Conservation (phyloP, 2,797 vertebrate genomes). For the Gobionotothen gibberifrons region DNA sequence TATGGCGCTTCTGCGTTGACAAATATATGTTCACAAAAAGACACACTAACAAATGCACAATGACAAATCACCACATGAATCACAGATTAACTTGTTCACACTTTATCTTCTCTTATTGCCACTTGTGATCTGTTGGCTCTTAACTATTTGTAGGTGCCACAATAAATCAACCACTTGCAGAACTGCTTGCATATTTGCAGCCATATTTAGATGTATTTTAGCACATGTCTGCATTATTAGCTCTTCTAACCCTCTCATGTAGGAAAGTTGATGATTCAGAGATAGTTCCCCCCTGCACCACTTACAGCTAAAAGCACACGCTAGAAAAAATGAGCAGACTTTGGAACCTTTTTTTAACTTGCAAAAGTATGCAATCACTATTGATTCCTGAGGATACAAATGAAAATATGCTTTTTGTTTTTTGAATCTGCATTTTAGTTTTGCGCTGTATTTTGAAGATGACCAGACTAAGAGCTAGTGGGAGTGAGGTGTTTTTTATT, state of each 20-base stretch:
- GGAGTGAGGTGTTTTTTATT: no score
- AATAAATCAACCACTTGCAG: slow-evolving; percentile 17
- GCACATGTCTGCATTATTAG: slow-evolving; percentile 61
- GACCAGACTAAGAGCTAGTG: no score
- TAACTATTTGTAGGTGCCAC: slow-evolving; percentile 28
- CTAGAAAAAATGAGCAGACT: slow-evolving; percentile 29
- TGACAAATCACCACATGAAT: background rate
- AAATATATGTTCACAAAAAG: no score
- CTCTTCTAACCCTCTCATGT: slow-evolving; percentile 42
- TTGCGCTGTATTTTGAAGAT: no score
- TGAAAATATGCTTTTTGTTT: background rate
- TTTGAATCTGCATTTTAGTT: no score
- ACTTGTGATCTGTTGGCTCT: background rate
- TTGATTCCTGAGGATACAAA: background rate
- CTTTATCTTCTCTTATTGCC: slow-evolving; percentile 18
- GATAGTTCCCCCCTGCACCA: slow-evolving; percentile 43
- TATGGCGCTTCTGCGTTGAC: no score
- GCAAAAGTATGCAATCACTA: background rate
- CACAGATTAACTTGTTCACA: background rate
- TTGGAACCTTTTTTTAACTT: slow-evolving; percentile 24
- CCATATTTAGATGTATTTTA: slow-evolving; percentile 51
- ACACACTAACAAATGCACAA: background rate
- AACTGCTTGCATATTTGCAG: slow-evolving; percentile 18
- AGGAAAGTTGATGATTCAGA: slow-evolving; percentile 66
- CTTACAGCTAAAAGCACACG: slow-evolving; percentile 56